Percentiles rank a stretch among this genome's conserved stretches.
These are phyloP conservation scores for Etheostoma cragini DNA, from an alignment of 2,113 vertebrate genomes.

Conservation along the genomic window DNA sequence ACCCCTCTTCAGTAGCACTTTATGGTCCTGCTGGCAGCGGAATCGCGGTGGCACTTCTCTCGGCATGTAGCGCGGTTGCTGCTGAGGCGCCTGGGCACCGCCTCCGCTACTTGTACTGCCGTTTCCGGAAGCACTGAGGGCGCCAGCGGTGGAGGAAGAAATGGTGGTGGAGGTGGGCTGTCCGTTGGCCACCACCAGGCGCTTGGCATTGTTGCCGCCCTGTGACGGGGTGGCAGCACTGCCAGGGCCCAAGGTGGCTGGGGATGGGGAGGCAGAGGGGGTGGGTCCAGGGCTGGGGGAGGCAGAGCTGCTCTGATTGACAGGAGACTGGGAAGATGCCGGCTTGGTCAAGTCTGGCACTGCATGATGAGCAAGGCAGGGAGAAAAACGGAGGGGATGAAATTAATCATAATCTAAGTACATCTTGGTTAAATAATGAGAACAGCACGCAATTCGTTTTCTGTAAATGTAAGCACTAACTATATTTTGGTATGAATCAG, in stretches of 20 bases:
- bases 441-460: background rate
- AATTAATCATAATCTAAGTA: background rate
- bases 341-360: constrained; percentile 99
- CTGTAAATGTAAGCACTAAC: background rate
- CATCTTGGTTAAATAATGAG: background rate
- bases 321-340: constrained; percentile 91
- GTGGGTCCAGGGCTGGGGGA: constrained; percentile 98
- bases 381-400: background rate
- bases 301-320: constrained; percentile 89
- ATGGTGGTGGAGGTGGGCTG: constrained; percentile 89
- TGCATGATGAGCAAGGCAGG: constrained; percentile 67
- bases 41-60: constrained; percentile 99
- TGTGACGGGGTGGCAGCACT: constrained; percentile 95
- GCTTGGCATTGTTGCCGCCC: constrained; percentile 99
- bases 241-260: constrained; percentile 90
- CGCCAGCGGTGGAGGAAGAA: constrained; percentile 75
- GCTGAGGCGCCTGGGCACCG: constrained; percentile 90
- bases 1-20: constrained; percentile 99
- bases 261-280: constrained; percentile 90
- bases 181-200: constrained; percentile 99
- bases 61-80: constrained; percentile 95
- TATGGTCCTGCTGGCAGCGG: constrained; percentile 99
- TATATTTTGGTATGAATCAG: background rate
- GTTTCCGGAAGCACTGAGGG: constrained; percentile 74
- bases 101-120: constrained; percentile 72